Conservation (phyloP, 2,797 vertebrate genomes). For the Helicolenus hilgendorfi region DNA sequence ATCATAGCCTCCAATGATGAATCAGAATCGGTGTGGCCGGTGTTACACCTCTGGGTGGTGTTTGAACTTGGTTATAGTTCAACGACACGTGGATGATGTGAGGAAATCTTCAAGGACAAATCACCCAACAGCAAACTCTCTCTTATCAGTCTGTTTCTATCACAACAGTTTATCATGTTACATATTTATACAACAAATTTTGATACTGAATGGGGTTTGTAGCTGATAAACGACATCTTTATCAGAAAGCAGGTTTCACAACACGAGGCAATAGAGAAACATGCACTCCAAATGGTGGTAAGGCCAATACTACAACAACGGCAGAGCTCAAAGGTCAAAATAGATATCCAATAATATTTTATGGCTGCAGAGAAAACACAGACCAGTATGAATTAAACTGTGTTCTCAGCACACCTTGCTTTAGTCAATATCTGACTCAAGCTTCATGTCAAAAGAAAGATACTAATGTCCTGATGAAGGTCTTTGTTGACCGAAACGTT, state of each 20-base stretch:
- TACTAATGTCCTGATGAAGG: too few relatives aligned
- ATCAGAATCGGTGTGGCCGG: slow-evolving; percentile 15
- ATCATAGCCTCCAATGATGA: slow-evolving; percentile 55
- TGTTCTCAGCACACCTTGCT: slow-evolving; percentile 22
- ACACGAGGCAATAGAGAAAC: slow-evolving; percentile 28
- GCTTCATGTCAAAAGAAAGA: background rate
- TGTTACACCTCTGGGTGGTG: background rate
- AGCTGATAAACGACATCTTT: slow-evolving; percentile 61
- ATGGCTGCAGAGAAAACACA: slow-evolving; percentile 54
- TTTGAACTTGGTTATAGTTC: background rate
- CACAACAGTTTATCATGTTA: slow-evolving; percentile 29
- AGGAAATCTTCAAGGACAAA: background rate
- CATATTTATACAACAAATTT: background rate
- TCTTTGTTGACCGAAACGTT: too few relatives aligned
- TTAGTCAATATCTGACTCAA: slow-evolving; percentile 2
- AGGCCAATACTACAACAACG: slow-evolving; percentile 43
- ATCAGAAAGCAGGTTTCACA: slow-evolving; percentile 63
- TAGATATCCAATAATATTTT: slow-evolving; percentile 63
- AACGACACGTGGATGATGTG: background rate
- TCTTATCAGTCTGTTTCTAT: slow-evolving; percentile 44
- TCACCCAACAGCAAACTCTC: background rate
- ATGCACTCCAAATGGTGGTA: slow-evolving; percentile 6
- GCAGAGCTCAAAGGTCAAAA: slow-evolving; percentile 82
- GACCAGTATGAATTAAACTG: slow-evolving; percentile 29
- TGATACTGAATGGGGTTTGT: slow-evolving; percentile 36